Base-by-base conservation (phyloP, 2,797 vertebrate species). In the Argyrosomus regius region DNA sequence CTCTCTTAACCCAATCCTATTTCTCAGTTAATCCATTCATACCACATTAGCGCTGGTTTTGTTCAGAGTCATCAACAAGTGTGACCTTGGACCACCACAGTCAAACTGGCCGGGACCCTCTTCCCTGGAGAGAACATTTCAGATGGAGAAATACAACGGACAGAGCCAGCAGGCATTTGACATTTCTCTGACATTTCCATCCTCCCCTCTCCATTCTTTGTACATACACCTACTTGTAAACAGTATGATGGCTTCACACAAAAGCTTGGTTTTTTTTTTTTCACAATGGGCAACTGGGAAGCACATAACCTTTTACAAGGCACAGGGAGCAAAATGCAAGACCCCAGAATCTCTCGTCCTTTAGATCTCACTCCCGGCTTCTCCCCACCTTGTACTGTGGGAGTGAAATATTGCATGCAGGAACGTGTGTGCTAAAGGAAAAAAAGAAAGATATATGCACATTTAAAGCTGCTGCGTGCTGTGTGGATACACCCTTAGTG, bases 101-200 rank as follows among this genome's bases (percentile, higher is more conserved):
- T 88, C 79, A 52, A 41, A 86, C 85, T 75, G 65, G 68, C 81
- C 77, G 41, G 82, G 81, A 89, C 82, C 80, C 72, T 83, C 81
- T 81, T 89, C 88, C 89, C 92, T 35, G 83, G 86, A 87, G 90
- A 91, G 88, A 88, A 77, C 85, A 84, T 93, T 92, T 93, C 82
- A 88, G 82, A 81, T 57, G 80, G 76, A 86, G 78, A 87, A 90
- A 88, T 86, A 87, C 89, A 92, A 81, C 70, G 74, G 88, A 92
- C 88, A 88, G 80, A 91, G 90, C 92, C 93, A 85, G 93, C 87
- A 81, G 95, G 92, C 88, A 87, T 95, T 94, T 96, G 94, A 95
- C 94, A 96, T 96, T 96, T 95, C 91, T 93, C 79, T 95, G 94
- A 94, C 94, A 95, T 96, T 96, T 96, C 87, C 81, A 14, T 87